Evolutionary conservation across 2,797 vertebrate genomes (phyloP).

Genomic region (Notolabrus celidotus): DNA sequence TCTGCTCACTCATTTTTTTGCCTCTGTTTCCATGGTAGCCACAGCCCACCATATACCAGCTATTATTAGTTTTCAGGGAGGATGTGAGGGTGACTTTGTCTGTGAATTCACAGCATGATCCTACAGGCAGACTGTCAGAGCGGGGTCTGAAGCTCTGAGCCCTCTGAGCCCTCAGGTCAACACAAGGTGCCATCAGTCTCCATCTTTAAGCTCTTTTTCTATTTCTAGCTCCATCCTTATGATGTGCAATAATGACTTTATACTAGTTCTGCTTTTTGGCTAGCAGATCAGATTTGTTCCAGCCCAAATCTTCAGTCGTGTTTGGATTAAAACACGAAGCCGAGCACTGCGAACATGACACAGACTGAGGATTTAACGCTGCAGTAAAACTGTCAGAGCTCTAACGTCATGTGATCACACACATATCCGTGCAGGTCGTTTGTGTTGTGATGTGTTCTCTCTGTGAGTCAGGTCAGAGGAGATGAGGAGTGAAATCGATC

Average conservation of each 20-base stretch:
- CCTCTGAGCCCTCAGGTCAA: too few relatives aligned
- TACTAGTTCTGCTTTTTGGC: not conserved
- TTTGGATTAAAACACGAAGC: constrained; percentile 8
- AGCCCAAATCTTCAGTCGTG: not conserved
- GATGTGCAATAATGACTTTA: not conserved
- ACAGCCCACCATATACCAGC: constrained; percentile 49
- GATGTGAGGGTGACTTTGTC: constrained; percentile 43
- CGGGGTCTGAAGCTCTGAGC: not conserved
- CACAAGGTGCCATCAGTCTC: constrained; percentile 3
- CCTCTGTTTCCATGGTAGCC: constrained; percentile 77
- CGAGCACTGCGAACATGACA: constrained; percentile 16
- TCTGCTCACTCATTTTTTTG: constrained; percentile 50
- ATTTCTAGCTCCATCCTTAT: not conserved
- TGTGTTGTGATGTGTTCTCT: not conserved
- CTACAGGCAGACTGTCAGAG: not conserved
- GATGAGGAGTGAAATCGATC: constrained; percentile 4
- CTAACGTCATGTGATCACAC: not conserved
- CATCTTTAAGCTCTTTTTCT: not conserved
- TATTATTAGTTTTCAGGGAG: constrained; percentile 55
- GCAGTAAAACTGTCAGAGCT: not conserved
- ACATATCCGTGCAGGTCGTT: not conserved
- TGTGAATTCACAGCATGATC: constrained; percentile 19
- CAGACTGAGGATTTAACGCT: constrained; percentile 20
- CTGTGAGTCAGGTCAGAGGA: constrained; percentile 1
- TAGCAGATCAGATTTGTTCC: not conserved